Percentiles rank a stretch among this genome's conserved stretches.
Evolutionary conservation across 2,113 vertebrate genomes (phyloP).

Genomic region (Mesocricetus auratus): DNA sequence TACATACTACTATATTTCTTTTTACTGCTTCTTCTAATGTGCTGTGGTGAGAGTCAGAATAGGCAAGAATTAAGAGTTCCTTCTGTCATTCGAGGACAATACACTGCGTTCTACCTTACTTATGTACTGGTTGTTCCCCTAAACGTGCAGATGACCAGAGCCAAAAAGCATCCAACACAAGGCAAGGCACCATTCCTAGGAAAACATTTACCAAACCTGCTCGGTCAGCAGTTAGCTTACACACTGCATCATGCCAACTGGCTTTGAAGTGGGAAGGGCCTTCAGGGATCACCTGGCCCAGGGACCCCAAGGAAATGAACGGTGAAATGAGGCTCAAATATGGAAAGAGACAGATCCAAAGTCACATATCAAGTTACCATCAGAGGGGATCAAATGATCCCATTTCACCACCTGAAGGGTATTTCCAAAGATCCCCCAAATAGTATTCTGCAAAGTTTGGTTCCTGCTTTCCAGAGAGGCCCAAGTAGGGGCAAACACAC

Average conservation of each 20-base stretch:
- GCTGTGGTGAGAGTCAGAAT: neutral
- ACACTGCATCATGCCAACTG: neutral
- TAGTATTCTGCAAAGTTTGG: neutral
- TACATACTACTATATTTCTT: constrained; percentile 12
- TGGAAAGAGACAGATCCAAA: neutral
- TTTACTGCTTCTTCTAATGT: constrained; percentile 35
- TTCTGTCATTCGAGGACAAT: neutral
- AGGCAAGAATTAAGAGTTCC: constrained; percentile 6
- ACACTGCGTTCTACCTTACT: neutral
- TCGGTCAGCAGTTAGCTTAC: constrained; percentile 2
- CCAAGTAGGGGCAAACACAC: neutral
- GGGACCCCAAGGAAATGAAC: neutral
- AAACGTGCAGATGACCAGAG: neutral
- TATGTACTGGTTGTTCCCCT: neutral
- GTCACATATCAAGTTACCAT: constrained; percentile 9
- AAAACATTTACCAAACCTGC: neutral
- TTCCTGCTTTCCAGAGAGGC: constrained; percentile 26
- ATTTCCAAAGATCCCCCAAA: constrained; percentile 41
- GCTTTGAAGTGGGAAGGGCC: neutral
- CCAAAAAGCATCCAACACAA: neutral
- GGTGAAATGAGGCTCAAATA: constrained; percentile 15
- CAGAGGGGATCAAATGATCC: neutral
- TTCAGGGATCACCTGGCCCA: constrained; percentile 16
- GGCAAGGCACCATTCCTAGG: neutral
- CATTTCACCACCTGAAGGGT: neutral